phyloP scores from a whole-genome alignment of 2,888 invertebrate species.

The Pristionchus fissidentatus region DNA sequence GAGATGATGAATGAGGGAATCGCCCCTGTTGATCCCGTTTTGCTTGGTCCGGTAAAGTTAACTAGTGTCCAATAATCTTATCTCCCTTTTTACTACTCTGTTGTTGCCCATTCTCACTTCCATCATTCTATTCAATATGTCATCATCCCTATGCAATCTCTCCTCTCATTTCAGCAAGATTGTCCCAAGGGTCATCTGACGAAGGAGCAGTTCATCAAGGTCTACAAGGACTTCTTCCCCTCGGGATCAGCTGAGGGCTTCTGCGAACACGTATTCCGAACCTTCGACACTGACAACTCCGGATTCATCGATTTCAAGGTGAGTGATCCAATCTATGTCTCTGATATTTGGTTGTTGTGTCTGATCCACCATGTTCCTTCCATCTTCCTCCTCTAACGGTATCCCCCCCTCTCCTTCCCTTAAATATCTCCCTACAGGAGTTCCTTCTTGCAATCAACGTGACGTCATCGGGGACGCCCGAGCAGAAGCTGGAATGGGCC shows the following conservation, averaged over 20 bases:
- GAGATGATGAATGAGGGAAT: neutral
- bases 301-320: constrained; percentile 89
- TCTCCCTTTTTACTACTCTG: neutral
- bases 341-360: too few species aligned
- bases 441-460: constrained; percentile 97
- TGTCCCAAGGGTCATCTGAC: constrained; percentile 76
- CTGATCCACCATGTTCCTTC: neutral
- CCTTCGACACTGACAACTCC: constrained; percentile 87
- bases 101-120: constrained; percentile 13
- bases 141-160: neutral
- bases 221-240: constrained; percentile 76
- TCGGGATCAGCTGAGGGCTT: constrained; percentile 76
- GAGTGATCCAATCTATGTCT: constrained; percentile 68
- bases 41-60: too few species aligned
- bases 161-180: constrained; percentile 74
- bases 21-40: too few species aligned
- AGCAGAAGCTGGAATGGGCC: constrained; percentile 98
- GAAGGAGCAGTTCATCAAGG: constrained; percentile 76
- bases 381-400: neutral
- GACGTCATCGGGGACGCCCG: constrained; percentile 95
- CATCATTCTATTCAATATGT: neutral
- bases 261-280: constrained; percentile 76
- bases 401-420: neutral
- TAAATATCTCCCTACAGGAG: constrained; percentile 80
- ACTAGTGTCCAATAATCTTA: neutral